These are phyloP conservation scores for Chironomus tepperi DNA, from an alignment of 1,140 invertebrate species.

Conservation along the genomic window DNA sequence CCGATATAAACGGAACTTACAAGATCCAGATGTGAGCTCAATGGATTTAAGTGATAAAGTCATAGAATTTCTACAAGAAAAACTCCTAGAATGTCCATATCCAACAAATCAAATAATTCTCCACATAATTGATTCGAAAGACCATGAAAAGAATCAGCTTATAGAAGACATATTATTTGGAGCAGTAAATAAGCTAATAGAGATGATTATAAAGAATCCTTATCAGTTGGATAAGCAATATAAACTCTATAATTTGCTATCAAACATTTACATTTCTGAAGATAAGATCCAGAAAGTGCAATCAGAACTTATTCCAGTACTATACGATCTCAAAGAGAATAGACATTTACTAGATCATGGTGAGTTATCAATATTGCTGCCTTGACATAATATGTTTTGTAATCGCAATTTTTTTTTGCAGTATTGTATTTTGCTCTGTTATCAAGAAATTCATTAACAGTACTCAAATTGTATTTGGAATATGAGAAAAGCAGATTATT, in stretches of 20 bases:
- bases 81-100: background rate
- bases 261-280: background rate
- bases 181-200: background rate
- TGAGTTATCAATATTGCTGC: background rate
- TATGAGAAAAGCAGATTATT: background rate
- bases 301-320: background rate
- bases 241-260: background rate
- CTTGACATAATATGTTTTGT: background rate
- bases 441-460: background rate
- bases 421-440: background rate
- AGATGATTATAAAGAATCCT: background rate
- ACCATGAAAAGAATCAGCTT: background rate
- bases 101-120: background rate
- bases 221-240: background rate
- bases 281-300: background rate
- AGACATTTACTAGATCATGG: background rate
- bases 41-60: background rate
- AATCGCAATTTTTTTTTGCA: background rate
- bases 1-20: background rate
- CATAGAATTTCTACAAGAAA: background rate
- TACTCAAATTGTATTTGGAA: background rate
- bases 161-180: background rate
- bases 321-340: slow-evolving; percentile 1
- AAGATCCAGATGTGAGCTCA: background rate
- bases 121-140: background rate